These are phyloP conservation scores for Mirza zaza DNA, from an alignment of 2,113 vertebrate genomes.

Conservation along the genomic window DNA sequence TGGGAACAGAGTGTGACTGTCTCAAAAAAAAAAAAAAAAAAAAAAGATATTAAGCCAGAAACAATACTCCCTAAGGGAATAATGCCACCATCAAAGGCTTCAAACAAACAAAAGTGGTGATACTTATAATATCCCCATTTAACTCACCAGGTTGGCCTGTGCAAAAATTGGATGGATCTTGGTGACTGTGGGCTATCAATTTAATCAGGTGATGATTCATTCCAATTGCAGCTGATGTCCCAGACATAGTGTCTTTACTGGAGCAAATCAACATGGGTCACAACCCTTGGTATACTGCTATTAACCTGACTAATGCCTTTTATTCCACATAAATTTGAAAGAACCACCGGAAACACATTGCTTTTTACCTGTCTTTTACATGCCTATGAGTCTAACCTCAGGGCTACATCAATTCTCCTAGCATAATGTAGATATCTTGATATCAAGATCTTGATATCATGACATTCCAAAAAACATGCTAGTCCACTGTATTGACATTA, in stretches of 20 bases:
- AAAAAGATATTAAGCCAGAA: neutral
- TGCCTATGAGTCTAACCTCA: neutral
- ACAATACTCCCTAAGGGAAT: neutral
- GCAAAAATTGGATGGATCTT: neutral
- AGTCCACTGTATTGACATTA: neutral
- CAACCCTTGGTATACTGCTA: neutral
- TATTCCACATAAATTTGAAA: neutral
- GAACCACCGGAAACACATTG: neutral
- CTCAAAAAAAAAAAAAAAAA: too few relatives aligned
- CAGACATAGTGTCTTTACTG: neutral
- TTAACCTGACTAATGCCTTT: neutral
- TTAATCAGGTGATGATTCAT: neutral
- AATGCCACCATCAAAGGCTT: neutral
- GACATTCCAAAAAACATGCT: neutral
- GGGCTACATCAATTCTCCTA: neutral
- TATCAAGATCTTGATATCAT: neutral
- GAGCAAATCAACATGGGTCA: neutral
- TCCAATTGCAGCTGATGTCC: neutral
- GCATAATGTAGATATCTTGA: neutral
- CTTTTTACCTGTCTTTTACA: neutral
- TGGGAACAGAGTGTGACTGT: too few relatives aligned
- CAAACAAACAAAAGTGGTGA: neutral
- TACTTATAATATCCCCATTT: neutral
- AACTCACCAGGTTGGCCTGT: neutral
- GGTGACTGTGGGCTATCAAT: neutral